These are phyloP conservation scores for Sebastes nivosus DNA, from an alignment of 2,797 vertebrate species.

Conservation along the genomic window DNA sequence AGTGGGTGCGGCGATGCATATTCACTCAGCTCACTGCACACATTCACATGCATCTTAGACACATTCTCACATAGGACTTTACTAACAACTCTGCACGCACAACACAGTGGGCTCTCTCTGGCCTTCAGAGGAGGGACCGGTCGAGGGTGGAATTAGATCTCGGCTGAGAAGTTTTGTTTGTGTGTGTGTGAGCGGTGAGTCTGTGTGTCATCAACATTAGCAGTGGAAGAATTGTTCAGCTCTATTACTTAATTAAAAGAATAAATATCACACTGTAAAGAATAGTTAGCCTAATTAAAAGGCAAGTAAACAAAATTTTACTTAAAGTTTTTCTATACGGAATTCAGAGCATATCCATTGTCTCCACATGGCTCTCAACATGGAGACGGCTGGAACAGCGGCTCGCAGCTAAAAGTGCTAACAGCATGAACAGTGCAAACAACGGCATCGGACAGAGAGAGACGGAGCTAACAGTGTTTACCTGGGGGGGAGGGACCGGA, in stretches of 20 bases:
- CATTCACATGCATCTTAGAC: constrained; percentile 54
- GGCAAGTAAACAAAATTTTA: not conserved
- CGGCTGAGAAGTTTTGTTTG: not conserved
- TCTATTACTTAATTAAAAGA: not conserved
- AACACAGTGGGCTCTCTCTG: not conserved
- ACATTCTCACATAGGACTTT: constrained; percentile 34
- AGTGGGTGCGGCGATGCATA: constrained; percentile 61
- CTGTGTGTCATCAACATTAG: not conserved
- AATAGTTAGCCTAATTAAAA: not conserved
- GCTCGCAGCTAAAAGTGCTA: too few species aligned
- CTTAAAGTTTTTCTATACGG: not conserved
- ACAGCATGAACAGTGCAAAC: too few species aligned
- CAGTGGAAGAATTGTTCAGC: not conserved
- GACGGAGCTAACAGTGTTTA: too few species aligned
- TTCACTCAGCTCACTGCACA: constrained; percentile 65
- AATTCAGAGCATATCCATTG: too few species aligned
- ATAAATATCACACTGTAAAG: not conserved
- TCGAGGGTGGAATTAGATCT: not conserved
- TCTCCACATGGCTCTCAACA: too few species aligned
- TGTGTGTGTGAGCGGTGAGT: not conserved
- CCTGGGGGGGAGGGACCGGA: too few species aligned
- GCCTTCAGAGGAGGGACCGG: not conserved
- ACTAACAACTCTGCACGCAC: constrained; percentile 57
- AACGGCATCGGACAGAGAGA: too few species aligned
- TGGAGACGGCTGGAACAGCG: too few species aligned